Base-by-base conservation (phyloP, 2,113 vertebrate species). In the Hylia prasina region DNA sequence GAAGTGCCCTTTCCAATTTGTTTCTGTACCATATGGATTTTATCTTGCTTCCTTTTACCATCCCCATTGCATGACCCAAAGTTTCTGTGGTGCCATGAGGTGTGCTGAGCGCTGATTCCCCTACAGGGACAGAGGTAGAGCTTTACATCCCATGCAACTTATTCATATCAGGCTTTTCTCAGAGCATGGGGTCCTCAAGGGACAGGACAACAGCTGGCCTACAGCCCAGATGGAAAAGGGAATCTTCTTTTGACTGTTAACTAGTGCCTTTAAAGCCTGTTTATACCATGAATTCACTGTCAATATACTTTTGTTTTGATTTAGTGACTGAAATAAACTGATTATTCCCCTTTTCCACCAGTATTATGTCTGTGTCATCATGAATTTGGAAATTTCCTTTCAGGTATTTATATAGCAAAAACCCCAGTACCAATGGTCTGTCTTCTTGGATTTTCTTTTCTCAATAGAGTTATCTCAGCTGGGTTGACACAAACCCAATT, bases 381-480 rank as follows among this genome's bases (percentile, higher is more conserved):
- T 61, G 91, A 81, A 96, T 97, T 96, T 96, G 68, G 82, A 95
- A 91, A 94, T 95, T 94, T 70, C 93, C 80, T 96, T 96, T 97
- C 87, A 96, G 93, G 91, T 96, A 95, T 93, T 93, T 93, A 90
- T 96, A 68, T 70, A 94, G 91, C 79, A 94, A 94, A 94, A 95
- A 28, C 5, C 54, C 42, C 58, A 63, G 81, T 45, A 93, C 90
- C 94, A 91, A 89, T 90, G 68, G 57, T 47, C 90, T 94, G 93
- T 94, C 95, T 76, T 45, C 65, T 93, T 87, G 78, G 45, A 94
- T 96, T 93, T 95, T 89, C 78, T 87, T 58, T 53, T 72, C 90
- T 69, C 63, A 45, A 77, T 63, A 85, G 90, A 96, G 87, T 93
- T 93, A 73, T 87, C 87, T 94, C 93, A 82, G 83, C 87, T 54